Evolutionary conservation across 1,140 invertebrate genomes (phyloP).

Genomic region (Drosophila bocqueti): DNA sequence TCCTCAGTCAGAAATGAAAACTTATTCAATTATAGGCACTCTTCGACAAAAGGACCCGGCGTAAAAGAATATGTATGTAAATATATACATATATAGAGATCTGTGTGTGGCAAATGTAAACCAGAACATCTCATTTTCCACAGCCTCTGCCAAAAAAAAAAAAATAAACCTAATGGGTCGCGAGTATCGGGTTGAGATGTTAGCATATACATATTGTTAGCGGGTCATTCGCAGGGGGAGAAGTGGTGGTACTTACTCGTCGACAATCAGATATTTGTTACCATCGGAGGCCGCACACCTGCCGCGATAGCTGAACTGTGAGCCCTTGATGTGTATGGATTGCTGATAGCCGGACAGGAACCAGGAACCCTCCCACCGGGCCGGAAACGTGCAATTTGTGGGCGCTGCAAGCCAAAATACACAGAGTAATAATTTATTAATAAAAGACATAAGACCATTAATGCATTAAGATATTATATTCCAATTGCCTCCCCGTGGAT

Average conservation of each 20-base stretch:
- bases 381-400: slow-evolving; percentile 91
- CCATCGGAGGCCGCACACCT: slow-evolving; percentile 91
- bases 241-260: slow-evolving; percentile 89
- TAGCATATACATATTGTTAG: slow-evolving; percentile 68
- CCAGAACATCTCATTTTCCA: slow-evolving; percentile 43
- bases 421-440: slow-evolving; percentile 64
- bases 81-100: slow-evolving; percentile 6
- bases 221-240: not conserved
- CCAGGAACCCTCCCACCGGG: slow-evolving; percentile 92
- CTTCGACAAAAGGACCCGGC: slow-evolving; percentile 57
- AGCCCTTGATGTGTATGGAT: slow-evolving; percentile 91
- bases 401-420: slow-evolving; percentile 77
- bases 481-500: slow-evolving; percentile 56
- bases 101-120: slow-evolving; percentile 30
- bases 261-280: slow-evolving; percentile 93
- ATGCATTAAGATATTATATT: slow-evolving; percentile 64
- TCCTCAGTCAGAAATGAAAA: slow-evolving; percentile 65
- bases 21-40: slow-evolving; percentile 79
- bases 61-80: slow-evolving; percentile 20
- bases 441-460: slow-evolving; percentile 58
- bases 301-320: slow-evolving; percentile 92
- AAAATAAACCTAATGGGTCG: slow-evolving; percentile 33
- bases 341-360: slow-evolving; percentile 94
- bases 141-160: slow-evolving; percentile 23
- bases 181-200: slow-evolving; percentile 60